Percentiles rank a stretch among this genome's conserved stretches.
phyloP scores from a whole-genome alignment of 2,113 vertebrate species.

The Echinops telfairi region DNA sequence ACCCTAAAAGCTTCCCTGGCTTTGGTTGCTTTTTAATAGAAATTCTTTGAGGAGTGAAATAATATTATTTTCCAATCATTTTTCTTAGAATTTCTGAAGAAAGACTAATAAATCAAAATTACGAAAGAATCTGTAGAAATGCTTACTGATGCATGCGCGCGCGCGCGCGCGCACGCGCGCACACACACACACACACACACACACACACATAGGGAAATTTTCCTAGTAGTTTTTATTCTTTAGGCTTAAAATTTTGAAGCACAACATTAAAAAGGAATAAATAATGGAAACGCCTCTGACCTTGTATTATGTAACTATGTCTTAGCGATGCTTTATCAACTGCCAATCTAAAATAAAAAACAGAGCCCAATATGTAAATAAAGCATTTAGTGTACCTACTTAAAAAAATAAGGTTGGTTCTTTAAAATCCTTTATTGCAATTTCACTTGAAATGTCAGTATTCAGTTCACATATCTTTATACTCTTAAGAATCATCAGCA shows the following conservation, averaged over 20 bases:
- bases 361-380: constrained; percentile 20
- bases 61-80: constrained; percentile 17
- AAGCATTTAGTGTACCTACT: background rate
- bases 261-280: constrained; percentile 41
- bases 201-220: background rate
- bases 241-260: constrained; percentile 52
- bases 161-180: no score
- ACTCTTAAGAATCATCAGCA: constrained; percentile 75
- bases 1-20: background rate
- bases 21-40: constrained; percentile 29
- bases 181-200: no score
- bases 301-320: background rate
- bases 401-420: constrained; percentile 41
- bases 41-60: constrained; percentile 62
- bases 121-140: constrained; percentile 29
- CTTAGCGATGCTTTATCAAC: constrained; percentile 50
- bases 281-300: constrained; percentile 20
- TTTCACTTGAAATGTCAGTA: constrained; percentile 64
- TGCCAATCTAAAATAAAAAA: constrained; percentile 25
- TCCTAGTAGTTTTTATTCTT: constrained; percentile 60
- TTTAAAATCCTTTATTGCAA: constrained; percentile 61
- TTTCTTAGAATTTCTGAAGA: constrained; percentile 64
- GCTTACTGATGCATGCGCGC: background rate
- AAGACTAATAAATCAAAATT: constrained; percentile 50
- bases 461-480: constrained; percentile 67